Evolutionary conservation across 2,113 vertebrate genomes (phyloP).

Genomic region (Jaculus jaculus): DNA sequence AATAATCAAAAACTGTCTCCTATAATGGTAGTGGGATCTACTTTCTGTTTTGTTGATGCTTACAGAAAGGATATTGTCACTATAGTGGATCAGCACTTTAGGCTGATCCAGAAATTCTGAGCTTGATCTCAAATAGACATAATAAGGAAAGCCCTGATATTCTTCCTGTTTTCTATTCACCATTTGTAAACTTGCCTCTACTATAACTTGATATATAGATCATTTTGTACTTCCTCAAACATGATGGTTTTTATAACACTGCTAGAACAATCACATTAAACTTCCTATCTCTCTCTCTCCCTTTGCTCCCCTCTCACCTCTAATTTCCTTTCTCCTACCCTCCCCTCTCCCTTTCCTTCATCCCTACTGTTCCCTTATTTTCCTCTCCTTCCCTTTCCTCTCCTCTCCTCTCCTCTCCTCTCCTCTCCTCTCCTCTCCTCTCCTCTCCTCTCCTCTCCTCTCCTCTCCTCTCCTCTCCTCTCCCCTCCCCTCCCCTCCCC

Average conservation of each 20-base stretch:
- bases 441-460: no score
- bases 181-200: not conserved
- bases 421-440: no score
- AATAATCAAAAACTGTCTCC: not conserved
- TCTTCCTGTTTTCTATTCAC: not conserved
- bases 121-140: conserved; percentile 5
- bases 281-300: not conserved
- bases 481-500: no score
- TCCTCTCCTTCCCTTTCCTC: no score
- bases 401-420: no score
- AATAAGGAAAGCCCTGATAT: conserved; percentile 35
- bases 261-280: not conserved
- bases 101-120: not conserved
- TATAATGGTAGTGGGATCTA: conserved; percentile 30
- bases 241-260: not conserved
- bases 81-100: not conserved
- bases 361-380: no score
- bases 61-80: conserved; percentile 8
- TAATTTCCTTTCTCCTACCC: no score
- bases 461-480: no score
- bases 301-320: no score
- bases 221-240: not conserved
- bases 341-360: no score
- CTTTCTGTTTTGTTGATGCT: conserved; percentile 15
- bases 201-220: not conserved